Evolutionary conservation across 2,113 vertebrate species (phyloP), one percentile per base, ranked within the genome.

Genomic region (Camelus bactrianus): DNA sequence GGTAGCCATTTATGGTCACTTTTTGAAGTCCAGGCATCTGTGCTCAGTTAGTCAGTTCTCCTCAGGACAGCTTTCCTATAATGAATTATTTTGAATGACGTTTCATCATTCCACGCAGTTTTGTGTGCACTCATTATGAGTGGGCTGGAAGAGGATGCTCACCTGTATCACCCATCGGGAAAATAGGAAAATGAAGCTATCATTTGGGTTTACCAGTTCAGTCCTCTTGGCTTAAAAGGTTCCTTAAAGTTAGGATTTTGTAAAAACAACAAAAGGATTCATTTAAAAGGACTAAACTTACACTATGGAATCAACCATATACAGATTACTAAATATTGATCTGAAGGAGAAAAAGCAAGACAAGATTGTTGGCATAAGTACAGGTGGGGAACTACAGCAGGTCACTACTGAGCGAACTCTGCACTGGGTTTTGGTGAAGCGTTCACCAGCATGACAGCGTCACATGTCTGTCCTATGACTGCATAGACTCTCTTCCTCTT

Each of bases 1-100:
- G 12, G 35, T 80, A 52, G 9, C 35, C 54, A 46, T 58, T 80
- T 65, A 50, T 24, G 50, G 72, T 52, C 35, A 50, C 30, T 82
- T 76, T 89, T 67, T 90, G 48, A 96, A 94, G 72, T 87, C 17
- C 62, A 85, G 60, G n/a, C 10, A 13, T 14, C 52, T 56, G 30
- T 70, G 26, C 54, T 48, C 77, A 64, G 30, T 69, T 28, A 85
- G 22, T 1, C 89, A 32, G 17, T 62, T 50, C 50, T 65, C 26
- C 13, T 32, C 52, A 89, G 32, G 19, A 70, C 16, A 50, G 17
- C 48, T 52, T 81, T 67, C 26, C 46, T n/a, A 5, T 19, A 52
- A 81, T 38, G 80, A 90, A 83, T 42, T 30, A 81, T 60, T 65
- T 30, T 19, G 46, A 91, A 67, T 28, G 38, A 58, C 28, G 2